Base-by-base conservation (phyloP, 1,140 invertebrate species). In the Fopius arisanus region DNA sequence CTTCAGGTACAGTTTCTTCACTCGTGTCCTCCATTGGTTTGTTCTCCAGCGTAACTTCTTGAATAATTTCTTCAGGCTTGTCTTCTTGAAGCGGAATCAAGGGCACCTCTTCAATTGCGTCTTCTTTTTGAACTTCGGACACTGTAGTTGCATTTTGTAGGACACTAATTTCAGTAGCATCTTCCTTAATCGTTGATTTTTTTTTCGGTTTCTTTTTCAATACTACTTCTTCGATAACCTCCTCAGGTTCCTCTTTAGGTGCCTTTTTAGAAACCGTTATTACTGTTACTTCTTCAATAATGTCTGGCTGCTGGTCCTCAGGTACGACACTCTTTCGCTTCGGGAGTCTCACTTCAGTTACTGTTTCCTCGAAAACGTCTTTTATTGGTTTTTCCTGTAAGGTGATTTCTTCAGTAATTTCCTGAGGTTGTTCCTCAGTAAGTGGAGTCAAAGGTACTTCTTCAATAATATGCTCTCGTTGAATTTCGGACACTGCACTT, bases 181-280 rank as follows among this genome's bases (percentile, higher is more conserved):
- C 51, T 66, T 82, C 77, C 74, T 86, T 78, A 23, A 77, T 63
- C 28, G 67, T 76, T 23, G 74, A 43, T 37, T 74, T 31, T 78
- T 89, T 88, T 2, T 88, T 84, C 48, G 89, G 86, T 77, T 86
- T 85, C 59, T 80, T 77, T 72, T 80, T 85, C 2, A 80, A 28
- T 9, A 29, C 72, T 73, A 82, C 74, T 82, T 84, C 75, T 31
- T 84, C 72, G 0, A 67, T 65, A 29, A 79, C 54, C 51, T 82
- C 77, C 74, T 86, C 78, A 19, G 77, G 67, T 41, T 71, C 75
- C 19, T 78, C 66, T 41, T 76, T 16, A n/a, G 77, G 78, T 70
- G 79, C 65, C 12, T 37, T 12, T 2, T 10, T 37, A 37, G 33
- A 37, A 37, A 7, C 7, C 33, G 7, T 1, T 37, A 12, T 7